These are phyloP conservation scores for Apotomis betuletana DNA, from an alignment of 2,888 invertebrate genomes.

Conservation along the genomic window DNA sequence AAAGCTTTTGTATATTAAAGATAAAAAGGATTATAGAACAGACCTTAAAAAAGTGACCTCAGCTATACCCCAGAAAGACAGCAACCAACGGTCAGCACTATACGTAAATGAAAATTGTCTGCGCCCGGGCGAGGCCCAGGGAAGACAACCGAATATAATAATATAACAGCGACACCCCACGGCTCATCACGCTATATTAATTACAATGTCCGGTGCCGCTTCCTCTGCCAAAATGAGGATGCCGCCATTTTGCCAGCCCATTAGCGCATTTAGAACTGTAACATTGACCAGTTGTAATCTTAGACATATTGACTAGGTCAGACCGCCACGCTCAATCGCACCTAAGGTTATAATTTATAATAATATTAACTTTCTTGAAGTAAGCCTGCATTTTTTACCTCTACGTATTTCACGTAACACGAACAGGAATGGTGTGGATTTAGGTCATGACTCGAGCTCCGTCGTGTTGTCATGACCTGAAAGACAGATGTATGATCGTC, in stretches of 20 bases:
- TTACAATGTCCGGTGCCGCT: constrained; percentile 54
- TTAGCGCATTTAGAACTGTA: constrained; percentile 27
- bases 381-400: no score
- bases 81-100: constrained; percentile 26
- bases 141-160: not conserved
- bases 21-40: not conserved
- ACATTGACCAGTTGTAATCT: constrained; percentile 21
- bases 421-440: no score
- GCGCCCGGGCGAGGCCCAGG: not conserved
- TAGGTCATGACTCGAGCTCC: no score
- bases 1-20: no score
- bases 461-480: no score
- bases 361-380: no score
- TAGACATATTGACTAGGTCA: constrained; percentile 17
- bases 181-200: constrained; percentile 55
- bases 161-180: constrained; percentile 41
- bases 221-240: constrained; percentile 59
- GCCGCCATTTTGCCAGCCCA: constrained; percentile 31
- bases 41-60: constrained; percentile 3
- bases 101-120: constrained; percentile 19
- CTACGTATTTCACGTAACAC: no score
- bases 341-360: no score
- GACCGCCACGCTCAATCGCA: not conserved
- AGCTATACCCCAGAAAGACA: not conserved
- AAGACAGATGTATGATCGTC: no score